phyloP scores from a whole-genome alignment of 2,888 invertebrate species.

The Perizoma affinitatum region DNA sequence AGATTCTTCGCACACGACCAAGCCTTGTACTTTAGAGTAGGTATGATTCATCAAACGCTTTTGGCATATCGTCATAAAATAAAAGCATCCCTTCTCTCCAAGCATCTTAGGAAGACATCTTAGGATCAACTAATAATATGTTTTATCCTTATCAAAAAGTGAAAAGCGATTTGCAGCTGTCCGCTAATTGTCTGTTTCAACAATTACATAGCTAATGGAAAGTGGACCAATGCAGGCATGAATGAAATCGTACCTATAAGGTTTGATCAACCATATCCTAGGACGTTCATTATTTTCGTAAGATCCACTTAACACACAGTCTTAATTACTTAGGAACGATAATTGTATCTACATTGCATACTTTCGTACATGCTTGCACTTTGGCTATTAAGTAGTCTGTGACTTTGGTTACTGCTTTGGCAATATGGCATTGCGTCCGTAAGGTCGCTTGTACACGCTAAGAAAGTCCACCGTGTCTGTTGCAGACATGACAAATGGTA shows the following conservation, averaged over 20 bases:
- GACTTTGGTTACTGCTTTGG: constrained; percentile 61
- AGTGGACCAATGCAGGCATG: neutral
- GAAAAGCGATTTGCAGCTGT: neutral
- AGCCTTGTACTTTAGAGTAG: too few species aligned
- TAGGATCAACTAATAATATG: too few species aligned
- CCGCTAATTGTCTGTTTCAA: neutral
- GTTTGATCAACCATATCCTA: constrained; percentile 1
- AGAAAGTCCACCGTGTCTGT: neutral
- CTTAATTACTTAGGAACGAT: constrained; percentile 52
- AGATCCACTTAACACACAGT: constrained; percentile 39
- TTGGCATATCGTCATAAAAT: too few species aligned
- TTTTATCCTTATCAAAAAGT: too few species aligned
- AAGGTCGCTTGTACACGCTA: constrained; percentile 6
- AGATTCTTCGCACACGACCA: too few species aligned
- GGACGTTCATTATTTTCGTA: constrained; percentile 26
- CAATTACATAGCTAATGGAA: neutral
- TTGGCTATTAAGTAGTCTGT: constrained; percentile 44
- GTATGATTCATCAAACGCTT: too few species aligned
- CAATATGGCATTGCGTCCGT: constrained; percentile 58
- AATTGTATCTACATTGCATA: constrained; percentile 57
- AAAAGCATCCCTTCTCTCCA: too few species aligned
- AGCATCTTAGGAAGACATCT: too few species aligned
- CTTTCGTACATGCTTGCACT: constrained; percentile 55
- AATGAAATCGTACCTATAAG: neutral
- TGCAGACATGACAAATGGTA: too few species aligned